phyloP scores from a whole-genome alignment of 2,888 invertebrate species.

The Dryocosmus kuriphilus region DNA sequence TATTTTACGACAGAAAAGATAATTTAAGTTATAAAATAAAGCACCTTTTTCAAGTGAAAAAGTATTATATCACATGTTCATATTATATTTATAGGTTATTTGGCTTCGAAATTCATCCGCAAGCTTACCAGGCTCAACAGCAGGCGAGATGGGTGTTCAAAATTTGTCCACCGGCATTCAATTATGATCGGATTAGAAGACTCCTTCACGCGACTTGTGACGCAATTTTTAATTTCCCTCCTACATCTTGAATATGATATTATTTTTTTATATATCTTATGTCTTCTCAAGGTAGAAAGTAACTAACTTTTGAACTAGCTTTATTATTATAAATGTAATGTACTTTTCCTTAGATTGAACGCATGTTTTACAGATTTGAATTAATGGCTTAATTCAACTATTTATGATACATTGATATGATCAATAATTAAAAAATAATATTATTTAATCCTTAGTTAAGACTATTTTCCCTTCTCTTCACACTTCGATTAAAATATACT shows the following conservation, averaged over 20 bases:
- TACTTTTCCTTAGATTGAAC: constrained; percentile 59
- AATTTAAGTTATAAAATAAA: too few relatives aligned
- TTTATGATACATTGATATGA: constrained; percentile 69
- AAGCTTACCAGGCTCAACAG: constrained; percentile 99
- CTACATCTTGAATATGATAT: constrained; percentile 70
- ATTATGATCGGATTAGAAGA: constrained; percentile 81
- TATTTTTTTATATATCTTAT: constrained; percentile 71
- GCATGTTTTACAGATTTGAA: constrained; percentile 58
- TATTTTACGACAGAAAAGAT: too few relatives aligned
- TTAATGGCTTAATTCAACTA: constrained; percentile 55
- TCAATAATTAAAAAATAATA: constrained; percentile 66
- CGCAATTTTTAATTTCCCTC: constrained; percentile 71
- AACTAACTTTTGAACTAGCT: constrained; percentile 54
- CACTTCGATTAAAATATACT: too few relatives aligned
- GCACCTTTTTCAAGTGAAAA: too few relatives aligned
- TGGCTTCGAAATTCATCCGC: constrained; percentile 99
- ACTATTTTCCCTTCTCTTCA: too few relatives aligned
- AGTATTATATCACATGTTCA: not conserved
- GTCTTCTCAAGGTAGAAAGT: constrained; percentile 58
- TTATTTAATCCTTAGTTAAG: constrained; percentile 63
- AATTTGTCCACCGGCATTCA: constrained; percentile 91
- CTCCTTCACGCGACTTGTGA: constrained; percentile 69
- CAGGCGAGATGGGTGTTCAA: constrained; percentile 96
- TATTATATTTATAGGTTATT: constrained; percentile 87
- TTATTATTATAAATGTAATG: constrained; percentile 55